Evolutionary conservation across 30 jellyfish, hydroid and myxozoan genomes (phyloP).

Genomic region (Aurelia aurita complex sp. Pacific): DNA sequence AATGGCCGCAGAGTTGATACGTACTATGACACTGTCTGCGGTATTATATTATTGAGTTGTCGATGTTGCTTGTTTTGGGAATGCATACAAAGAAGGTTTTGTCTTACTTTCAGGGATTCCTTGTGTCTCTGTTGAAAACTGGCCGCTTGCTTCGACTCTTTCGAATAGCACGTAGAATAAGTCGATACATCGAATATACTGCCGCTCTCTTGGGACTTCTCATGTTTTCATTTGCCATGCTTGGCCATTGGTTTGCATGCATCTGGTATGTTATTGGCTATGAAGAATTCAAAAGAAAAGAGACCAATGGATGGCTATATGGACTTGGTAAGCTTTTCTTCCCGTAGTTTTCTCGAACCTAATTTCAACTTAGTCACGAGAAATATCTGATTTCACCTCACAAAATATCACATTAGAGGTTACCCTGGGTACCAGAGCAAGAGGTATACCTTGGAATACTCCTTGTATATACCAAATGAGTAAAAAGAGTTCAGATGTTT

Average conservation of each 20-base stretch:
- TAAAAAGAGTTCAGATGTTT: no score
- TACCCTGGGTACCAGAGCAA: no score
- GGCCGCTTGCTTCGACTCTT: slow-evolving; percentile 88
- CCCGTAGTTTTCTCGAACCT: no score
- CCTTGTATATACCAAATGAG: no score
- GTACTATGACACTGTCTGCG: no score
- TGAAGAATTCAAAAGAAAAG: slow-evolving; percentile 64
- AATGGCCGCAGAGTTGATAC: no score
- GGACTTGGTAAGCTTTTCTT: slow-evolving; percentile 69
- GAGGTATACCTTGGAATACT: no score
- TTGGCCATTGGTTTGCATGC: slow-evolving; percentile 97
- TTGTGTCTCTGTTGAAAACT: slow-evolving; percentile 72
- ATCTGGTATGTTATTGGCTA: slow-evolving; percentile 95
- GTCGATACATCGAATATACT: slow-evolving; percentile 88
- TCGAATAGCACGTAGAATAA: slow-evolving; percentile 83
- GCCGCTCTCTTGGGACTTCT: slow-evolving; percentile 77
- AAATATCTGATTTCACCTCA: no score
- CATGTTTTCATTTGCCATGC: slow-evolving; percentile 92
- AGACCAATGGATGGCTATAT: slow-evolving; percentile 80
- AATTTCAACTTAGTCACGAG: no score
- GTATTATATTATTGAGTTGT: not conserved
- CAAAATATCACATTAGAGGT: no score
- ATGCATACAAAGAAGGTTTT: not conserved
- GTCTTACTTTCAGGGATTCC: slow-evolving; percentile 45
- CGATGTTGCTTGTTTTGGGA: not conserved